A percentile compares a stretch with the other conserved stretches of the same genome.
Evolutionary conservation across 2,888 invertebrate species (phyloP).

Genomic region (Agrotis clavis): DNA sequence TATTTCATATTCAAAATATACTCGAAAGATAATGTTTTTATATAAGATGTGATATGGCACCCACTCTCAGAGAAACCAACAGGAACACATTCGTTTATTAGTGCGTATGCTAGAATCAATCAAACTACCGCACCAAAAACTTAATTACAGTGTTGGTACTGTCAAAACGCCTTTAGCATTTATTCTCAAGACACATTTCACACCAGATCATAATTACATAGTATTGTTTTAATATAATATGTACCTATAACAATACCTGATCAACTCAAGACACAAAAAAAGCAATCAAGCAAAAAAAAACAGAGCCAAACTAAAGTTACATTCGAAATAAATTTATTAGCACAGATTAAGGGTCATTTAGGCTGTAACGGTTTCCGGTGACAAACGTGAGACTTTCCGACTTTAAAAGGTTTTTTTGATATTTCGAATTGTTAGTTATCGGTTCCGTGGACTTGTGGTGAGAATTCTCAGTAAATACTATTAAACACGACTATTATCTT

Average conservation of each 20-base stretch:
- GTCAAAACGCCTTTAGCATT: too few relatives aligned
- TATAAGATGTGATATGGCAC: too few relatives aligned
- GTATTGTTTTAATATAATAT: conserved; percentile 5
- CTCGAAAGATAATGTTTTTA: too few relatives aligned
- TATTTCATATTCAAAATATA: too few relatives aligned
- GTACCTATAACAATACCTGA: background rate
- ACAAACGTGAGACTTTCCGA: background rate
- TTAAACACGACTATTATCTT: too few relatives aligned
- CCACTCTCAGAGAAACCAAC: too few relatives aligned
- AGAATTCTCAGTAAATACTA: too few relatives aligned
- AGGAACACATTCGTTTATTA: too few relatives aligned
- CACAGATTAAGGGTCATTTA: conserved; percentile 34
- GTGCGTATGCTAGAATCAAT: too few relatives aligned
- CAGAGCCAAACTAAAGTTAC: conserved; percentile 18
- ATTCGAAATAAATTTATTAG: conserved; percentile 29
- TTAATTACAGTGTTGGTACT: background rate
- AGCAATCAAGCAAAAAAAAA: conserved; percentile 26
- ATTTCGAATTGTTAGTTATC: background rate
- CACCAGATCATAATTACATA: background rate
- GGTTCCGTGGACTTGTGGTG: too few relatives aligned
- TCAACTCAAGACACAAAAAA: conserved; percentile 5
- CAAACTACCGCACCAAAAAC: too few relatives aligned
- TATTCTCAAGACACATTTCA: background rate
- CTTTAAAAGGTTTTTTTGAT: conserved; percentile 5
- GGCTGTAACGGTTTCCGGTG: conserved; percentile 14